Conservation (phyloP, 2,797 vertebrate species). For the Spea hammondii region DNA sequence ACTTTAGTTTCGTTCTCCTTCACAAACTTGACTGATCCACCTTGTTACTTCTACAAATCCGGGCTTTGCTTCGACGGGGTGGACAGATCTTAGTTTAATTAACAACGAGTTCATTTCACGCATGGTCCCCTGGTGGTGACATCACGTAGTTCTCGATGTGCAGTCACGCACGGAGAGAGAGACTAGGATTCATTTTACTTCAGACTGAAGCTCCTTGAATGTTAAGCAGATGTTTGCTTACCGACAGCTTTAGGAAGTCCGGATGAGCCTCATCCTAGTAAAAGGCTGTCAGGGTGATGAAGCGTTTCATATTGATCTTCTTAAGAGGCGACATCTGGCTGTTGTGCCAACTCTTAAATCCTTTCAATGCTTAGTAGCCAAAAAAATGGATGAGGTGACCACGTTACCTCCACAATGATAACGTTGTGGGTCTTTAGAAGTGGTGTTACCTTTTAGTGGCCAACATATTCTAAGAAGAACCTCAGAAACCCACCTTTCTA, state of each 20-base stretch:
- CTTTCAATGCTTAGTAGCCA: background rate
- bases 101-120: slow-evolving; percentile 8
- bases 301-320: slow-evolving; percentile 21
- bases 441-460: too few relatives aligned
- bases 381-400: too few relatives aligned
- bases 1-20: too few relatives aligned
- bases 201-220: background rate
- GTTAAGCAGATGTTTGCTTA: background rate
- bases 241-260: background rate
- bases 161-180: background rate
- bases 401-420: too few relatives aligned
- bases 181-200: background rate
- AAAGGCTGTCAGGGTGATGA: slow-evolving; percentile 10
- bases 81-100: slow-evolving; percentile 12
- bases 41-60: background rate
- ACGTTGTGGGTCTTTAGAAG: too few relatives aligned
- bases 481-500: too few relatives aligned
- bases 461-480: too few relatives aligned
- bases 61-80: background rate
- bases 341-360: background rate
- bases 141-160: slow-evolving; percentile 5
- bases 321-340: slow-evolving; percentile 11
- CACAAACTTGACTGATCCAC: too few relatives aligned
- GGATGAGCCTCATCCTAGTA: background rate
- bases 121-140: slow-evolving; percentile 15